A percentile compares a stretch with the other conserved stretches of the same genome.
phyloP scores from a whole-genome alignment of 2,113 vertebrate species.

The Phrynosoma blainvillii region DNA sequence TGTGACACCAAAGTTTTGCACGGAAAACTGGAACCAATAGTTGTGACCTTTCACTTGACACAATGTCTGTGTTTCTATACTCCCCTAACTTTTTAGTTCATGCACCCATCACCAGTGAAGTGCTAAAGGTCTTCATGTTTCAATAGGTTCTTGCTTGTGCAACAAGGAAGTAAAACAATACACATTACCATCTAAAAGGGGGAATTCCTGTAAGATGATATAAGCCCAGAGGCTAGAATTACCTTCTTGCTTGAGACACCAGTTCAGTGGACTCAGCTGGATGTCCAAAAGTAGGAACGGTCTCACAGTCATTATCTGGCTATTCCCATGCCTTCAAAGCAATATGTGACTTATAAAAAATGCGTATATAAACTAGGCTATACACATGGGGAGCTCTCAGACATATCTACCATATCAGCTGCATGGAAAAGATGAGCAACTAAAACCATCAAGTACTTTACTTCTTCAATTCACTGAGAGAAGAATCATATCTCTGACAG shows the following conservation, averaged over 20 bases:
- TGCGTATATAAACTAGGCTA: background rate
- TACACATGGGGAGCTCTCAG: too few species aligned
- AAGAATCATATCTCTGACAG: slow-evolving; percentile 6
- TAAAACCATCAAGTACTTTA: background rate
- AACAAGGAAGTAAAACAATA: background rate
- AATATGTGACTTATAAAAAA: background rate
- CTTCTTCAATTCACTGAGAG: slow-evolving; percentile 28
- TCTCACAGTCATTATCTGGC: background rate
- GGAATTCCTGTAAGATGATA: background rate
- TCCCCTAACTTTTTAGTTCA: too few species aligned
- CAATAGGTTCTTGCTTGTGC: background rate
- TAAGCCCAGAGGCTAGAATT: background rate
- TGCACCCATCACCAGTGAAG: too few species aligned
- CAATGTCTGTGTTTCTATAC: too few species aligned
- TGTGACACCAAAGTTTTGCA: too few species aligned
- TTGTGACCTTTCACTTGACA: too few species aligned
- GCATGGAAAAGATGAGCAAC: background rate
- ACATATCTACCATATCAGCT: background rate
- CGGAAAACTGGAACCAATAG: too few species aligned
- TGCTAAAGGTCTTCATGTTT: background rate
- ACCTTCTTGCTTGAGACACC: background rate
- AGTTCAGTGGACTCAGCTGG: background rate
- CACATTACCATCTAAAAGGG: background rate
- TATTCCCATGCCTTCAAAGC: background rate
- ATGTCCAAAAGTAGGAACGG: background rate